Conservation (phyloP, 2,797 vertebrate species). For the Falco peregrinus region DNA sequence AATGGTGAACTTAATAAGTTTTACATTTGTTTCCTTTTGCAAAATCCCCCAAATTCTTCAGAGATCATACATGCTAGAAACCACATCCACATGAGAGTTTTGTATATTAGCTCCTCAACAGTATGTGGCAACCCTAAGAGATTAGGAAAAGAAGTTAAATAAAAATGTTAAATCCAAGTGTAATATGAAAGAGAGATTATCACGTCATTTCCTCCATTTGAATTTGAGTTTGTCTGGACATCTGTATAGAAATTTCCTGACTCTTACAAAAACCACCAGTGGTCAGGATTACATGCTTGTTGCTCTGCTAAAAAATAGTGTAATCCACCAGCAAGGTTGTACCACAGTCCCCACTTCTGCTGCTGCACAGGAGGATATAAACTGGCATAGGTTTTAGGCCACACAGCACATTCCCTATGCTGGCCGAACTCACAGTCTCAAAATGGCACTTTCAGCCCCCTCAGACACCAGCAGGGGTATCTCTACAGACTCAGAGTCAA, state of each 20-base stretch:
- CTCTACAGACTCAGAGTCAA: not conserved
- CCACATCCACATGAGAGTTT: not conserved
- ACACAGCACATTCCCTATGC: fast-evolving
- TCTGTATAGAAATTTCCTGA: not conserved
- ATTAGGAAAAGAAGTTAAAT: not conserved
- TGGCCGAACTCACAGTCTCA: not conserved
- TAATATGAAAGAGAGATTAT: not conserved
- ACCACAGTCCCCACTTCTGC: not conserved
- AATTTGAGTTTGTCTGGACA: not conserved
- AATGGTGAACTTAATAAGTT: not conserved
- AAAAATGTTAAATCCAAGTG: not conserved
- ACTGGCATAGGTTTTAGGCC: not conserved
- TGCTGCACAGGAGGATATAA: not conserved
- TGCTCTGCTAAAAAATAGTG: not conserved
- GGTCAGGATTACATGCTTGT: not conserved
- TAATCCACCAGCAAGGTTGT: not conserved
- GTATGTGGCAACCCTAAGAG: not conserved
- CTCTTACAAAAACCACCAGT: not conserved
- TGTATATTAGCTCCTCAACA: not conserved
- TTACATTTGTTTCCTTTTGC: not conserved
- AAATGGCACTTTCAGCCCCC: not conserved
- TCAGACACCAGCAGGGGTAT: not conserved
- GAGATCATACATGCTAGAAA: not conserved
- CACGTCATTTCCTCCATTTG: not conserved
- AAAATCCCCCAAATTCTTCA: not conserved